Conservation (phyloP, 2,113 vertebrate species). For the Oplegnathus fasciatus region DNA sequence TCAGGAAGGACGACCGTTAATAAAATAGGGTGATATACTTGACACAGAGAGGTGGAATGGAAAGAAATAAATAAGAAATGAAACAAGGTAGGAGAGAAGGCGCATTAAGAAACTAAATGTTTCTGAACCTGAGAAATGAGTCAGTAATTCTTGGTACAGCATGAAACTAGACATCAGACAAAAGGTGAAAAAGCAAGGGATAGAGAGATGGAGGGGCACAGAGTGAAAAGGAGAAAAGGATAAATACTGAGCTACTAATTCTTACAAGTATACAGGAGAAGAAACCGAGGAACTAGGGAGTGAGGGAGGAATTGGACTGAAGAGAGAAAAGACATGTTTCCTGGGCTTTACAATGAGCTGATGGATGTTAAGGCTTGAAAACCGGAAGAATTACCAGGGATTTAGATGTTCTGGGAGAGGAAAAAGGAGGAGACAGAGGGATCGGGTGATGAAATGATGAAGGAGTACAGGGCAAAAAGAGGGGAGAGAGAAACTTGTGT, state of each 20-base stretch:
- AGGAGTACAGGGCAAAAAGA: neutral
- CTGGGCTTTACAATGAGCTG: neutral
- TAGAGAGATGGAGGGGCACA: neutral
- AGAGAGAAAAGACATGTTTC: slow-evolving; percentile 1
- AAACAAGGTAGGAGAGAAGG: neutral
- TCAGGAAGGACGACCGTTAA: neutral
- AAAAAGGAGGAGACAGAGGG: neutral
- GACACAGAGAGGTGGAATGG: too few species aligned
- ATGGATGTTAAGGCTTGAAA: neutral
- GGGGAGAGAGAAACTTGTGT: neutral
- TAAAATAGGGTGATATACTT: neutral
- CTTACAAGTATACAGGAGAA: neutral
- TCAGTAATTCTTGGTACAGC: neutral
- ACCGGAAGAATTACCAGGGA: neutral
- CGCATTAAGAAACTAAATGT: neutral
- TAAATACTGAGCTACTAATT: neutral
- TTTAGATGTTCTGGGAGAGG: neutral
- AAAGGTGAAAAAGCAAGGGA: neutral
- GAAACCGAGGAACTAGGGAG: neutral
- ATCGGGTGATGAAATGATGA: slow-evolving; percentile 15
- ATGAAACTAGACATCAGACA: neutral
- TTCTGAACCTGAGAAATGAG: neutral
- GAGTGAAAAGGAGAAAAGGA: neutral
- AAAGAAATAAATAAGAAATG: too few species aligned
- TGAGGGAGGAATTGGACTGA: neutral